Base-by-base conservation (phyloP, 2,888 invertebrate genomes). In the Mythimna albipuncta region DNA sequence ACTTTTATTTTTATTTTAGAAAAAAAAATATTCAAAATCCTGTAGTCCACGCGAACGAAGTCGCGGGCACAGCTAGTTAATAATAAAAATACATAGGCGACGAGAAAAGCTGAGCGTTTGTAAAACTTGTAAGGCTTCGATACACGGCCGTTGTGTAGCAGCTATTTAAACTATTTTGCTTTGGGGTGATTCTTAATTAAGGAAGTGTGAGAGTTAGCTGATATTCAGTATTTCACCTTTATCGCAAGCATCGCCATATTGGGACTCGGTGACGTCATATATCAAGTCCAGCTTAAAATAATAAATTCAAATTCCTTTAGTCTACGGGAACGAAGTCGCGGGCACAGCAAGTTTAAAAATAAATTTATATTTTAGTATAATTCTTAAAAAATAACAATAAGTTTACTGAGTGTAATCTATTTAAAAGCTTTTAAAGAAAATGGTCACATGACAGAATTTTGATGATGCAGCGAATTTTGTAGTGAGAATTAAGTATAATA, bases 111-210 rank as follows among this genome's bases (percentile, higher is more conserved):
- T 16, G n/a, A n/a, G n/a, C n/a, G 32, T 32, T 52, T 38, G n/a
- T 55, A n/a, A n/a, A 32, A 38, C 47, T 64, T 72, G 16, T 2
- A 63, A 73, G 72, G 72, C 5, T 74, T 72, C 64, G 13, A 26
- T 38, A 47, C 9, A 11, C 47, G n/a, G 55, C 6, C 26, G 54
- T 35, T 63, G 74, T n/a, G 47, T n/a, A 1, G 26, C 38, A n/a
- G 6, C 63, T 55, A 73, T 73, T 72, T 13, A 26, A 72, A 35
- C n/a, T 63, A 72, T 73, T 73, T 64, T 41, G 19, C 47, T 74
- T 50, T 64, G 19, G 74, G 74, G 19, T 41, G 55, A 57, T 10
- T 47, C 11, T 50, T 74, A 74, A 64, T 72, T 73, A 32, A 21
- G 32, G 19, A 32, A 50, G 13, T 57, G 55, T 41, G n/a, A n/a